Evolutionary conservation across 2,797 vertebrate species (phyloP).

Genomic region (Loriculus beryllinus): DNA sequence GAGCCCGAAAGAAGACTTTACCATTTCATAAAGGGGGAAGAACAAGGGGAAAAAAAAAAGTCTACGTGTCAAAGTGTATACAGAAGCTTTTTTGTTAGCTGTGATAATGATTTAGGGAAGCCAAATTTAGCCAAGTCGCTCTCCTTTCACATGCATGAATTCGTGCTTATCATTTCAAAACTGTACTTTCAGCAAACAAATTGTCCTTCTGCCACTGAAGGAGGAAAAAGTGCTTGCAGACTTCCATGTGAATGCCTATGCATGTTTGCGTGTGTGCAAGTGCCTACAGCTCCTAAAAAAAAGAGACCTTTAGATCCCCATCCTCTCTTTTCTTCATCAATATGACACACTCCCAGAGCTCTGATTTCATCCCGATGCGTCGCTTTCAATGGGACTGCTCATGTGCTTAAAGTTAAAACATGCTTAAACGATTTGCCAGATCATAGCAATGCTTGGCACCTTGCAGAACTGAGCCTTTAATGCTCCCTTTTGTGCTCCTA

Average conservation of each 20-base stretch:
- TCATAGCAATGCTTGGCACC: constrained; percentile 65
- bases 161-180: neutral
- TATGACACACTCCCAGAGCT: constrained; percentile 49
- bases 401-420: constrained; percentile 69
- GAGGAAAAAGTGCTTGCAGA: neutral
- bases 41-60: neutral
- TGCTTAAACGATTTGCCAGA: constrained; percentile 67
- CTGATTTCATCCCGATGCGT: constrained; percentile 36
- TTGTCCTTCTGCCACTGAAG: neutral
- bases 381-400: constrained; percentile 61
- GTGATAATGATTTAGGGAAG: neutral
- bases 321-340: constrained; percentile 58
- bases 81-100: neutral
- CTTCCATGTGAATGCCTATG: fast-evolving
- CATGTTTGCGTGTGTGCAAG: neutral
- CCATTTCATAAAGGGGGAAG: constrained; percentile 1
- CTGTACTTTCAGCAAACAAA: neutral
- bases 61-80: neutral
- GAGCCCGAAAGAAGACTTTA: constrained; percentile 24
- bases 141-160: neutral
- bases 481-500: constrained; percentile 65
- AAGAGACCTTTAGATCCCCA: constrained; percentile 18
- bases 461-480: constrained; percentile 69
- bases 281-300: constrained; percentile 7
- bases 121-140: neutral